Evolutionary conservation across 2,113 vertebrate species (phyloP).

Genomic region (Ceyx cyanopectus): DNA sequence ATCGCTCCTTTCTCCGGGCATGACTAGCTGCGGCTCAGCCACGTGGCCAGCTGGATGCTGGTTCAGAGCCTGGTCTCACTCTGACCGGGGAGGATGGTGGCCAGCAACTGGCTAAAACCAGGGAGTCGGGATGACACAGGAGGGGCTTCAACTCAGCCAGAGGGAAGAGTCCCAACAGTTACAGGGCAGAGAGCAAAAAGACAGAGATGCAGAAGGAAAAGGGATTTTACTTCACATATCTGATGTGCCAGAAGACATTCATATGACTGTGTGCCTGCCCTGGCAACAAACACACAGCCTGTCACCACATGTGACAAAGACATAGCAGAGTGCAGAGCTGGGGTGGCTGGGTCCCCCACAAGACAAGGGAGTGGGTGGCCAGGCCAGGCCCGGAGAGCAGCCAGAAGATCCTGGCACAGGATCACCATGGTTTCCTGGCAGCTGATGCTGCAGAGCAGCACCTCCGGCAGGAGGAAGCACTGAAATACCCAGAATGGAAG

Average conservation of each 20-base stretch:
- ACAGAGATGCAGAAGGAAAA: neutral
- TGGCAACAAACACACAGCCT: neutral
- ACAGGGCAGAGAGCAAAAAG: neutral
- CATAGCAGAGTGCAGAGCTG: rapidly evolving
- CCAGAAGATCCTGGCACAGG: neutral
- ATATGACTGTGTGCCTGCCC: neutral
- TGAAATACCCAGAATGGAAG: rapidly evolving
- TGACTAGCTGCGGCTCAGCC: neutral
- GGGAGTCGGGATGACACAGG: neutral
- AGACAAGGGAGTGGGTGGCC: neutral
- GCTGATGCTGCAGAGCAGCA: neutral
- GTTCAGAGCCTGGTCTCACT: neutral
- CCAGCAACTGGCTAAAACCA: neutral
- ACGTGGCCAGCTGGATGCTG: rapidly evolving
- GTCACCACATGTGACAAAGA: neutral
- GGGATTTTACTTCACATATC: neutral
- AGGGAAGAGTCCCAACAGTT: neutral
- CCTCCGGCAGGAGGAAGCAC: neutral
- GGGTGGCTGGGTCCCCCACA: too few species aligned
- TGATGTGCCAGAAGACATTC: neutral
- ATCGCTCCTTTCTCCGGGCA: neutral
- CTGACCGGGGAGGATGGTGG: neutral
- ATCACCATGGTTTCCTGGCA: neutral
- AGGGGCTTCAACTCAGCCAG: neutral
- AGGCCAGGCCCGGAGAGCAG: neutral